Evolutionary conservation across 2,888 invertebrate species (phyloP).

Genomic region (Thyatira batis): DNA sequence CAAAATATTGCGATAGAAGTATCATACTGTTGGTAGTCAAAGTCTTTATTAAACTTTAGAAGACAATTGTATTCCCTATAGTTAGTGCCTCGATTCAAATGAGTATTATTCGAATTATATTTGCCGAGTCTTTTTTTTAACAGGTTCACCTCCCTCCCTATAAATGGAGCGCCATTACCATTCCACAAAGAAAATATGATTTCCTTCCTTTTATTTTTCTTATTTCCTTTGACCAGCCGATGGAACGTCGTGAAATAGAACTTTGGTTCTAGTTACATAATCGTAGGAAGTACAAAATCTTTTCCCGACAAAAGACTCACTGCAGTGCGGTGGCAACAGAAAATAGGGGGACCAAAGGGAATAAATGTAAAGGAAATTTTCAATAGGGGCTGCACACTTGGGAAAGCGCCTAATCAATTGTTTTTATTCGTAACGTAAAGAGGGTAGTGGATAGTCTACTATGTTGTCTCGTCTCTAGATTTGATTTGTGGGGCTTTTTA

Average conservation of each 20-base stretch:
- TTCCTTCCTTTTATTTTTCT: neutral
- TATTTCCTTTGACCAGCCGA: neutral
- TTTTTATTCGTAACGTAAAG: conserved; percentile 30
- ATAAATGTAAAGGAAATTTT: conserved; percentile 11
- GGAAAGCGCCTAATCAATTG: conserved; percentile 32
- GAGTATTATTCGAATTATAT: conserved; percentile 1
- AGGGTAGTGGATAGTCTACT: neutral
- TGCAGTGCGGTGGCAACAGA: neutral
- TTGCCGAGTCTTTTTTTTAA: neutral
- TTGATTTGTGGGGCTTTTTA: too few species aligned
- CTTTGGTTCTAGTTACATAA: neutral
- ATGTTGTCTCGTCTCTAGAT: neutral
- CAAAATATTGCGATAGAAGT: too few species aligned
- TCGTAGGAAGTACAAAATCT: neutral
- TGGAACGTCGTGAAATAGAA: neutral
- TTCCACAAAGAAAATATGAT: neutral
- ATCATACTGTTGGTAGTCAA: too few species aligned
- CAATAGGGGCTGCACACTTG: conserved; percentile 29
- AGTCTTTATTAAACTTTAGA: neutral
- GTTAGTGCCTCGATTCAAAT: neutral
- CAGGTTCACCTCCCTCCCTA: neutral
- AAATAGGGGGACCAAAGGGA: conserved; percentile 8
- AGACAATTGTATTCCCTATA: neutral
- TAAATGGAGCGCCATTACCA: neutral
- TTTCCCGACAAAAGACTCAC: neutral